Evolutionary conservation across 2,797 vertebrate genomes (phyloP).

Genomic region (Rhyacichthys aspro): DNA sequence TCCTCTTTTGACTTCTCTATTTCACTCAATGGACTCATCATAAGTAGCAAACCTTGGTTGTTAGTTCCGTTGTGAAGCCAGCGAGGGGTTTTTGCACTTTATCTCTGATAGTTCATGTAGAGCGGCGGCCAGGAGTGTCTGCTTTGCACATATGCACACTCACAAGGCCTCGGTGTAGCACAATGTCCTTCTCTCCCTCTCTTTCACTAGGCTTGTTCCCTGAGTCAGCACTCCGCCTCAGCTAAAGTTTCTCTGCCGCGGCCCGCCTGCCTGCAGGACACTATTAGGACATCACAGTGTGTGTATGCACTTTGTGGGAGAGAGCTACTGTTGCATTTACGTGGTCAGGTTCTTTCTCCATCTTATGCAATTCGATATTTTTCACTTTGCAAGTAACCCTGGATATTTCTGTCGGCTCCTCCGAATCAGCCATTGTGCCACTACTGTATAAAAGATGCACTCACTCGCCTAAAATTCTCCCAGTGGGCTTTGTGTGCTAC

Average conservation of each 20-base stretch:
- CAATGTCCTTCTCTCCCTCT: conserved; percentile 56
- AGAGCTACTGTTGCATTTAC: conserved; percentile 78
- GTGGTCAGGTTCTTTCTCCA: conserved; percentile 75
- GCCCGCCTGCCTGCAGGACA: conserved; percentile 73
- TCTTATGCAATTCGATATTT: conserved; percentile 82
- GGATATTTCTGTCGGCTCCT: conserved; percentile 74
- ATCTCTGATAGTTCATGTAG: conserved; percentile 37
- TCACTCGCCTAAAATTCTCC: conserved; percentile 52
- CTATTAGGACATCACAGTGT: conserved; percentile 75
- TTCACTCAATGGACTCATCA: conserved; percentile 53
- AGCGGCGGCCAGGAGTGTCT: conserved; percentile 39
- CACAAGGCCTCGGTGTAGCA: conserved; percentile 51
- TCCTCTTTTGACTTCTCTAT: conserved; percentile 54
- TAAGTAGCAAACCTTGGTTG: conserved; percentile 26
- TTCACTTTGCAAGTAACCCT: conserved; percentile 80
- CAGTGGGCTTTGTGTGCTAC: conserved; percentile 60
- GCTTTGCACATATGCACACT: conserved; percentile 41
- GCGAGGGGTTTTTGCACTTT: conserved; percentile 25
- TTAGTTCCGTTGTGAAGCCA: conserved; percentile 21
- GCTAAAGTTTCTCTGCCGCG: conserved; percentile 78
- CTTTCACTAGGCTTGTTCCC: conserved; percentile 68
- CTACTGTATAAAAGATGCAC: conserved; percentile 66
- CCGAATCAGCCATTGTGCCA: conserved; percentile 60
- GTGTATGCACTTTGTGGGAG: conserved; percentile 50
- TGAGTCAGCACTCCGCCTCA: conserved; percentile 80